A percentile compares a stretch with the other conserved stretches of the same genome.
Conservation (phyloP, 2,888 invertebrate species). For the Lepidocyrtinus sp. region DNA sequence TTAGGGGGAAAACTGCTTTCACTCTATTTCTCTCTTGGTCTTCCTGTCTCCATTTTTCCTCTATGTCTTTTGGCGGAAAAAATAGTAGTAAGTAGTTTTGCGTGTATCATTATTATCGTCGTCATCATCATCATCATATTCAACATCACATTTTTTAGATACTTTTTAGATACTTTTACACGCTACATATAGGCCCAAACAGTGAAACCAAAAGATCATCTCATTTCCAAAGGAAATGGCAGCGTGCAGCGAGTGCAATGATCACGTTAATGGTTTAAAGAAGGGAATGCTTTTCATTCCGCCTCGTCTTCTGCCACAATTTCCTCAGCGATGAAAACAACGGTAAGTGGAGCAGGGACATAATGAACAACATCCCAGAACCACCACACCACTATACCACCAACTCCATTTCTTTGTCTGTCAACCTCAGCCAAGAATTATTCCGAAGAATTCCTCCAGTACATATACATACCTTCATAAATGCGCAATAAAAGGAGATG, state of each 20-base stretch:
- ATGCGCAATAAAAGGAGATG: not conserved
- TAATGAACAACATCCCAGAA: not conserved
- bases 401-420: not conserved
- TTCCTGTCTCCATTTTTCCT: constrained; percentile 7
- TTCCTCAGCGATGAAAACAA: constrained; percentile 15
- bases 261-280: constrained; percentile 30
- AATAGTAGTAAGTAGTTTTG: constrained; percentile 10
- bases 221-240: not conserved
- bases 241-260: not conserved
- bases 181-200: not conserved
- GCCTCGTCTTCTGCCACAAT: not conserved
- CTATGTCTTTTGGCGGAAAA: not conserved
- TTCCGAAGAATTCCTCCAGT: not conserved
- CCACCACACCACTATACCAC: not conserved
- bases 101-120: not conserved
- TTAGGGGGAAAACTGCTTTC: constrained; percentile 52
- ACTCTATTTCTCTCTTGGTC: constrained; percentile 39
- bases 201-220: constrained; percentile 5
- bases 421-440: not conserved
- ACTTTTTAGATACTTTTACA: not conserved
- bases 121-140: not conserved
- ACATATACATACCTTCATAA: not conserved
- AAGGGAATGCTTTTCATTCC: constrained; percentile 25
- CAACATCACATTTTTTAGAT: not conserved
- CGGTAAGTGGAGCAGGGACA: not conserved